Base-by-base conservation (phyloP, 2,888 invertebrate species). In the Cheilosia vulpina region DNA sequence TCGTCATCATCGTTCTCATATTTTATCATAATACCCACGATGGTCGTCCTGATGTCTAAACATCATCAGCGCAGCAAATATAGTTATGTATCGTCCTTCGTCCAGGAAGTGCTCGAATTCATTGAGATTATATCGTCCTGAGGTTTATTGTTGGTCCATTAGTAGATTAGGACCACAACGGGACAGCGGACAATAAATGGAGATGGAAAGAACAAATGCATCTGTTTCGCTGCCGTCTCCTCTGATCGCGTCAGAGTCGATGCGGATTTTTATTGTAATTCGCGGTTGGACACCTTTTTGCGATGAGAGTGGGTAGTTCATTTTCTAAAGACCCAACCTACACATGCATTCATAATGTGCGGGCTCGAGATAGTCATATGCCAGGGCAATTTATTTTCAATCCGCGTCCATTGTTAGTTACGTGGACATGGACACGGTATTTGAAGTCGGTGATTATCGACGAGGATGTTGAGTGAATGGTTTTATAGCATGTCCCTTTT, bases 141-240 rank as follows among this genome's bases (percentile, higher is more conserved):
- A 57, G 57, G 76, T 81, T 82, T 82, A 82, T 87, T 87, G 82
- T 87, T 87, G 87, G 77, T 82, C 87, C 87, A 87, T 87, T 87
- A 87, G 87, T 65, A 81, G 87, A 87, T 87, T 87, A 87, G 87
- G 87, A 82, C 82, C 72, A 55, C 82, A 78, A 78, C 72, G 63
- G 83, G 72, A 78, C 57, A 52, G 38, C 80, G 24, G 57, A 21
- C 66, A 65, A 62, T 75, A 50, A 76, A 55, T 31, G 6, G 31
- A 27, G 50, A 19, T 19, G 21, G 13, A 52, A 58, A 66, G 27
- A 68, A 55, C 17, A 50, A 58, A 15, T 77, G 78, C 87, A 76
- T 78, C 73, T 63, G 58, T 63, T 60, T 45, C n/a, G 55, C 57
- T 71, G 38, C 13, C n/a, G 17, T 34, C 15, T 55, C 53, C 43